Evolutionary conservation across 2,888 invertebrate species (phyloP).

Genomic region (Malthinus seriepunctatus): DNA sequence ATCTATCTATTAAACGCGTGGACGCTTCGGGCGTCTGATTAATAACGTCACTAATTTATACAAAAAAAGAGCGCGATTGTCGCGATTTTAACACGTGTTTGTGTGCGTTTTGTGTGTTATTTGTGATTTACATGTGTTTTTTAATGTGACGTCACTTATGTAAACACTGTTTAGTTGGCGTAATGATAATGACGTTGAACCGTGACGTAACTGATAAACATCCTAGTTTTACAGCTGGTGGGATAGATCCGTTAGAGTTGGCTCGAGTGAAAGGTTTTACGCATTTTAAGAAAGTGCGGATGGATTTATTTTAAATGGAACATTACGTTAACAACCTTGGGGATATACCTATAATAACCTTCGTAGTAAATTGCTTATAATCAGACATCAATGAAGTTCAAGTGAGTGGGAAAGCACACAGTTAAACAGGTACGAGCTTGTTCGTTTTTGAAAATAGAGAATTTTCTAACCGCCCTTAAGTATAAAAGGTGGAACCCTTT

Average conservation of each 20-base stretch:
- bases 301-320: constrained; percentile 1
- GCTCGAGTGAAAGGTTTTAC: background rate
- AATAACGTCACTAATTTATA: background rate
- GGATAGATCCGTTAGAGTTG: background rate
- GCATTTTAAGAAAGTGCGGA: background rate
- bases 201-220: constrained; percentile 25
- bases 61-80: constrained; percentile 4
- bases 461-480: background rate
- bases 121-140: constrained; percentile 20
- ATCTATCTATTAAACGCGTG: constrained; percentile 22
- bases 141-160: constrained; percentile 20
- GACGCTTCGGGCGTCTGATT: constrained; percentile 15
- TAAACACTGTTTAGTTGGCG: constrained; percentile 18
- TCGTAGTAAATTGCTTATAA: constrained; percentile 26
- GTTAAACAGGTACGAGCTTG: constrained; percentile 4
- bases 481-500: background rate
- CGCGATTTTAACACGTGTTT: constrained; percentile 13
- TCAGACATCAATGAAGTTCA: constrained; percentile 12
- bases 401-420: constrained; percentile 12
- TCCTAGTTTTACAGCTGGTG: constrained; percentile 6
- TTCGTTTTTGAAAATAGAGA: background rate
- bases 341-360: constrained; percentile 12
- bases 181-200: constrained; percentile 18
- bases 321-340: constrained; percentile 8
- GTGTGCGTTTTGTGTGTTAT: constrained; percentile 10